Evolutionary conservation across 2,888 invertebrate genomes (phyloP).

Genomic region (Elegia similella): DNA sequence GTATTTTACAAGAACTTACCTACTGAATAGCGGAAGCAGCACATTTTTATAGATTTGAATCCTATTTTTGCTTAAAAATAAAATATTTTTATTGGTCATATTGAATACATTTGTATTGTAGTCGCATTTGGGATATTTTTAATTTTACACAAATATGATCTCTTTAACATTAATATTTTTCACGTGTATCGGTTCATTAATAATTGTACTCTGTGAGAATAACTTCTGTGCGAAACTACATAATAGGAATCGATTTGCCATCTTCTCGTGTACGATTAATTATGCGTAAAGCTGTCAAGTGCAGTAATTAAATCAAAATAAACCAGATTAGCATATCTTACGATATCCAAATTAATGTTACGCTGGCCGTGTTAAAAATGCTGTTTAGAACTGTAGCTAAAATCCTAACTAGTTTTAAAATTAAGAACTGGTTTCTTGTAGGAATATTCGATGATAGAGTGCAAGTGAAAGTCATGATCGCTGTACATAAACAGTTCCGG

Average conservation of each 20-base stretch:
- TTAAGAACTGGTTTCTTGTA: slow-evolving; percentile 67
- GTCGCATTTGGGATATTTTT: too few species aligned
- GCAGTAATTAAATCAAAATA: slow-evolving; percentile 47
- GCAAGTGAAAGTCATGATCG: slow-evolving; percentile 78
- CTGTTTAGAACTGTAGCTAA: slow-evolving; percentile 37
- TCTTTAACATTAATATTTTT: too few species aligned
- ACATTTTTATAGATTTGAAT: too few species aligned
- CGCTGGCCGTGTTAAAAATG: slow-evolving; percentile 38
- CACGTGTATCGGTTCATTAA: not conserved
- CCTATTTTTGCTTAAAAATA: too few species aligned
- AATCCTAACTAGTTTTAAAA: slow-evolving; percentile 51
- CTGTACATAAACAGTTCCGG: slow-evolving; percentile 72
- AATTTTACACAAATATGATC: too few species aligned
- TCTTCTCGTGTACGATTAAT: slow-evolving; percentile 46
- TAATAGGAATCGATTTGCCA: not conserved
- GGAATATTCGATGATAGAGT: slow-evolving; percentile 74
- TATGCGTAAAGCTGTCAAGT: slow-evolving; percentile 35
- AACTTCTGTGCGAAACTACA: not conserved
- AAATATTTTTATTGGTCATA: too few species aligned
- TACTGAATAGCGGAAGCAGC: not conserved
- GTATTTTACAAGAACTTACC: not conserved
- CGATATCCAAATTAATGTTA: slow-evolving; percentile 50
- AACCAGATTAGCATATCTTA: slow-evolving; percentile 43
- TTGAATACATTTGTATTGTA: too few species aligned
- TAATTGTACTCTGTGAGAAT: not conserved